Evolutionary conservation across 1,140 invertebrate species (phyloP), one percentile per base, ranked within the genome.

Genomic region (Diprion similis): DNA sequence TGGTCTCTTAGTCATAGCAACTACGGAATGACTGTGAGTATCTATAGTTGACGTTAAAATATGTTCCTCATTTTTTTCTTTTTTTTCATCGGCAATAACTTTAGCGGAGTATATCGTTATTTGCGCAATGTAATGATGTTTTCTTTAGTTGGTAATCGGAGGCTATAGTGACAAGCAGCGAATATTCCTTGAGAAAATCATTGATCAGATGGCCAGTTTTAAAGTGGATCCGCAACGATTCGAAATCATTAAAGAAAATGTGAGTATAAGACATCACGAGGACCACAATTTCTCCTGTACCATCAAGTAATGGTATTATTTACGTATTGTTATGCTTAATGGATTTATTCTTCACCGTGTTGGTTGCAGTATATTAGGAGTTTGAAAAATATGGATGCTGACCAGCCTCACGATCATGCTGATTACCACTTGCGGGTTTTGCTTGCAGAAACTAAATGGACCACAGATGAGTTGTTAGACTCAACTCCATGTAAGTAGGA

Each of bases 331-430:
- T 1, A 37, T 37, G 24, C 24, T 37, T 6, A 37, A 37, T 37
- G 24, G 24, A 37, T 37, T 37, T 37, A 37, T 37, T 37, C 24
- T 6, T 37, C 24, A 37, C 24, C 24, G 24, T 37, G 24, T 46
- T 81, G 71, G 76, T 87, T 89, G 64, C 78, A 94, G 91, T 94
- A 94, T 84, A 90, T 92, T 45, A 87, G 97, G 77, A 89, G 89
- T 8, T 88, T 99, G 65, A 94, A 92, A 85, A 96, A 96, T 86
- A 95, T 95, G 80, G 91, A 93, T 72, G 93, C 95, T 1, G 96
- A 98, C 80, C 97, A 98, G 83, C 97, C 98, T 0, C 96, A 98
- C 84, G 92, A 96, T 82, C 97, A 98, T 85, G 94, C 96, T n/a
- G 90, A 95, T 9, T 98, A 98, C 89, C 96, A 97, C 85, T 91